phyloP scores from a whole-genome alignment of 2,797 vertebrate genomes.

The Acipenser ruthenus region DNA sequence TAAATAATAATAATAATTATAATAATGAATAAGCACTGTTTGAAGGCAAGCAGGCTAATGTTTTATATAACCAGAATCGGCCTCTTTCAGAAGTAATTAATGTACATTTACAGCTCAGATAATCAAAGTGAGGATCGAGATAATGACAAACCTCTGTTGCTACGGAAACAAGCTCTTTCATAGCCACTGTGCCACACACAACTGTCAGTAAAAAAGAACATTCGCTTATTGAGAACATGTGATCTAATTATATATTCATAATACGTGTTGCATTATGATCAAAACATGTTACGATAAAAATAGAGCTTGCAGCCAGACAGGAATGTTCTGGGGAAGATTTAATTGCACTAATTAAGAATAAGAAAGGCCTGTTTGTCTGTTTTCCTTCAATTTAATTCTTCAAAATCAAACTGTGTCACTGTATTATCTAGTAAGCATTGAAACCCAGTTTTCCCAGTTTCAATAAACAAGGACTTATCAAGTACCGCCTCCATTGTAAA shows the following conservation, averaged over 20 bases:
- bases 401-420: constrained; percentile 1
- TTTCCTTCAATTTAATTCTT: background rate
- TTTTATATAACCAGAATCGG: background rate
- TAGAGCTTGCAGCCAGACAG: constrained; percentile 27
- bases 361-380: constrained; percentile 3
- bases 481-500: too few species aligned
- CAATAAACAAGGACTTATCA: too few species aligned
- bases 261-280: constrained; percentile 24
- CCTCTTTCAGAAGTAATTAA: constrained; percentile 15
- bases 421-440: background rate
- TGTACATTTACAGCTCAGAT: constrained; percentile 13
- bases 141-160: constrained; percentile 19
- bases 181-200: constrained; percentile 24
- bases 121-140: constrained; percentile 35
- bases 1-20: too few species aligned
- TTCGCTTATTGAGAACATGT: background rate
- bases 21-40: constrained; percentile 14
- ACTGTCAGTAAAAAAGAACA: constrained; percentile 2
- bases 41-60: constrained; percentile 5
- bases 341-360: constrained; percentile 26
- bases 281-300: constrained; percentile 29
- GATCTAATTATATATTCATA: constrained; percentile 28
- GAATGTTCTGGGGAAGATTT: constrained; percentile 28
- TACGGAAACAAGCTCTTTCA: constrained; percentile 20
- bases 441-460: too few species aligned